Evolutionary conservation across 1,140 invertebrate species (phyloP), one percentile per base, ranked within the genome.

Genomic region (Ceratina japonica): DNA sequence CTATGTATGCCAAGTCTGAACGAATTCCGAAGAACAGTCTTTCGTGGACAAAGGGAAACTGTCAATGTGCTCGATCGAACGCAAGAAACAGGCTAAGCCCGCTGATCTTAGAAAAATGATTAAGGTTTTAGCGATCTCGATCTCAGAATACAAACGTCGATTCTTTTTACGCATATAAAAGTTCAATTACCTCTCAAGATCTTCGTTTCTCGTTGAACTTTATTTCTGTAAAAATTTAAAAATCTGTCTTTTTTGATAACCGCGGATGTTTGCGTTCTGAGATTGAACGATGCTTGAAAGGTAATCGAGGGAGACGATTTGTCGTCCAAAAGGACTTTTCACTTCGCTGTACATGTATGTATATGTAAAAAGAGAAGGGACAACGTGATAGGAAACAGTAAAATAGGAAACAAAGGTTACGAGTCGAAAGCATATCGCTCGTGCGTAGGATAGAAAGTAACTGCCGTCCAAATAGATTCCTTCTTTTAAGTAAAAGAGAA

Each of bases 391-490:
- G n/a, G 16, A 0, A n/a, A 18, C 10, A 22, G 2, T 16, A 18
- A n/a, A 44, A 49, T 24, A n/a, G 63, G 31, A 66, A 51, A 27
- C 7, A 24, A 22, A 18, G 20, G 49, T 4, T 37, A 37, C 37
- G 24, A 69, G 18, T 13, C 3, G 54, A 56, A 56, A 56, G 44
- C n/a, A 52, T 61, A 59, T 44, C 37, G 37, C 37, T 44, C 56
- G 52, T 62, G 37, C 59, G 24, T 84, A 84, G 82, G 37, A 74
- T 90, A 90, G 82, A 82, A 85, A 87, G 75, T 86, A 86, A 89
- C 85, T 89, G 89, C 89, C 89, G 89, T 90, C 89, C 89, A 90
- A 77, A 81, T 88, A 90, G 82, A 64, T 86, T 86, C 75, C 75
- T 84, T 79, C 73, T 31, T 56, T 76, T 65, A 68, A 69, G 61